Percentiles rank a stretch among this genome's conserved stretches.
Conservation (phyloP, 2,888 invertebrate species). For the Chrysolina oricalcia region DNA sequence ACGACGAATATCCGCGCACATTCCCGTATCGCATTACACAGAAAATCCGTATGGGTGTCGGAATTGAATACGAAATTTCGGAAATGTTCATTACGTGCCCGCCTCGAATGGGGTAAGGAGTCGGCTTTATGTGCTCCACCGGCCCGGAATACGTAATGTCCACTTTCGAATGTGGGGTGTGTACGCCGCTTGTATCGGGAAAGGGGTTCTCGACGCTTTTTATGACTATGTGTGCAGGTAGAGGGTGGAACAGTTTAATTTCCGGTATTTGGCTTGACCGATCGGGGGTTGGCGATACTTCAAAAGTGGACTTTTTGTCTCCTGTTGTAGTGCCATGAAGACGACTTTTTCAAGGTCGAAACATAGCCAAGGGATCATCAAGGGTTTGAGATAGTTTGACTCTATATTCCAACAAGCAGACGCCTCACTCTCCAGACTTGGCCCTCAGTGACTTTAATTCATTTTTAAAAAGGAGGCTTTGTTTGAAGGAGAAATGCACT, state of each 20-base stretch:
- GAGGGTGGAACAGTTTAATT: constrained; percentile 21
- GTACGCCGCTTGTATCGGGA: neutral
- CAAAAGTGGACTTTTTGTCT: neutral
- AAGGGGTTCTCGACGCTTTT: constrained; percentile 22
- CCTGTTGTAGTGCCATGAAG: too few relatives aligned
- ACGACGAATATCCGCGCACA: neutral
- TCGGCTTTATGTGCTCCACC: constrained; percentile 58
- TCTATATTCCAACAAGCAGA: too few relatives aligned
- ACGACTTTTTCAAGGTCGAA: too few relatives aligned
- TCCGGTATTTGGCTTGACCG: neutral
- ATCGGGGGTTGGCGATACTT: neutral
- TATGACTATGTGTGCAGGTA: constrained; percentile 18
- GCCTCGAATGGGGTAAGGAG: constrained; percentile 61
- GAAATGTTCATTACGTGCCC: constrained; percentile 69
- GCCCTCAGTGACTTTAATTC: too few relatives aligned
- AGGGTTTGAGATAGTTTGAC: too few relatives aligned
- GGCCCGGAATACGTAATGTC: constrained; percentile 57
- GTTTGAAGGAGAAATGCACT: too few relatives aligned
- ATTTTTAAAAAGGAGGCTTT: too few relatives aligned
- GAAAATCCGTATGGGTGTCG: constrained; percentile 60
- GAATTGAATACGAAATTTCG: constrained; percentile 68
- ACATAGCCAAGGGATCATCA: too few relatives aligned
- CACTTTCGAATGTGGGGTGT: constrained; percentile 48
- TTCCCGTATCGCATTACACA: constrained; percentile 25
- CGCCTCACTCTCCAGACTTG: too few relatives aligned